Conservation (phyloP, 2,888 invertebrate genomes). For the Chymomyza fuscimana region DNA sequence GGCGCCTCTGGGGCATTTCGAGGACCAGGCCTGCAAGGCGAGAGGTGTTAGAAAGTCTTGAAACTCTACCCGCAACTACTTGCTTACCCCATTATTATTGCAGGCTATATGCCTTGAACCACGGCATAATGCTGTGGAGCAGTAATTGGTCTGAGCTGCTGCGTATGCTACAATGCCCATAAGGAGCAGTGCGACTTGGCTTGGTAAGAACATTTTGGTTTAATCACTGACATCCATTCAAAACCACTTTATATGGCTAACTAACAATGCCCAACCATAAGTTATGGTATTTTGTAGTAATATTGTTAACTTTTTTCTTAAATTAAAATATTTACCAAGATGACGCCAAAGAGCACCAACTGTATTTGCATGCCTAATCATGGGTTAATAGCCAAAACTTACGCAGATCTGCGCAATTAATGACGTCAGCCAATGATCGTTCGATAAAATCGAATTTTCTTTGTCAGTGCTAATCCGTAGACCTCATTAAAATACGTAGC, state of each 20-base stretch:
- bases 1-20: constrained; percentile 38
- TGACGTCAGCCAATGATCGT: background rate
- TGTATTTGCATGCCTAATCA: background rate
- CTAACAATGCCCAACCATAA: background rate
- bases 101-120: constrained; percentile 45
- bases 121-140: constrained; percentile 32
- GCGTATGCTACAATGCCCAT: constrained; percentile 8
- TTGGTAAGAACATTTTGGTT: background rate
- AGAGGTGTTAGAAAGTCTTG: background rate
- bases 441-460: background rate
- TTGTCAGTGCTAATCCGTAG: too few species aligned
- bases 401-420: background rate
- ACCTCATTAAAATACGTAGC: too few species aligned
- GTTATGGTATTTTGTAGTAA: background rate
- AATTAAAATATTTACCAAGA: background rate
- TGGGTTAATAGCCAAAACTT: background rate
- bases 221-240: background rate
- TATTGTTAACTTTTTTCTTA: too few species aligned
- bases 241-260: background rate
- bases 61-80: background rate
- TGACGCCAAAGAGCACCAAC: background rate
- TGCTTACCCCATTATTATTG: constrained; percentile 42
- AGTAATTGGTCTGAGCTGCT: constrained; percentile 37
- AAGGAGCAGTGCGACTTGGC: background rate
- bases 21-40: constrained; percentile 31